Percentiles rank a stretch among this genome's conserved stretches.
Conservation (phyloP, 1,140 invertebrate species). For the Orchestia grillus region DNA sequence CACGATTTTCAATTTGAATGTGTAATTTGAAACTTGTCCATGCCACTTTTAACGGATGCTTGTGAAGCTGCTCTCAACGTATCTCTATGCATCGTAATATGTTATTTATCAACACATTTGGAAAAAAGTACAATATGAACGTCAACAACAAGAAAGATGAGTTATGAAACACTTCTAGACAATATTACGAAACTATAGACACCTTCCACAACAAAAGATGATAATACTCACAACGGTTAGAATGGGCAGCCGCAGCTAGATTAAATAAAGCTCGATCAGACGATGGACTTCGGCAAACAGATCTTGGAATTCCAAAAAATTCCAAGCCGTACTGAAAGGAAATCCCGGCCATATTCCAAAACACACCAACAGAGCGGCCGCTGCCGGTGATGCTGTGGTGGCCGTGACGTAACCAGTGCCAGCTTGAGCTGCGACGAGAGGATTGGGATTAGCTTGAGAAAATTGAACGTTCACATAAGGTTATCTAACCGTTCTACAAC, state of each 20-base stretch:
- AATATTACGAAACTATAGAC: neutral
- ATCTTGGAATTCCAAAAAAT: conserved; percentile 17
- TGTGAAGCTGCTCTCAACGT: too few relatives aligned
- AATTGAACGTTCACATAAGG: too few relatives aligned
- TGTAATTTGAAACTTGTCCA: too few relatives aligned
- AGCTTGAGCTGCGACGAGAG: neutral
- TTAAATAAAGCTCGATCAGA: conserved; percentile 13
- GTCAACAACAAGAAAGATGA: neutral
- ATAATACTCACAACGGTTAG: conserved; percentile 15
- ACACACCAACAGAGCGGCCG: neutral
- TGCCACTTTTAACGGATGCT: too few relatives aligned
- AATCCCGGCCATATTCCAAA: conserved; percentile 19
- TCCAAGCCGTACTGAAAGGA: conserved; percentile 18
- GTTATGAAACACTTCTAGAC: neutral
- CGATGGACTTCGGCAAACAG: neutral
- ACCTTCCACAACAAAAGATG: neutral
- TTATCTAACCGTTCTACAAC: too few relatives aligned
- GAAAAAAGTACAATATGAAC: too few relatives aligned
- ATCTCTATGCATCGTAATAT: too few relatives aligned
- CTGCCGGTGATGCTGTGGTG: conserved; percentile 16
- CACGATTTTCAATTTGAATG: too few relatives aligned
- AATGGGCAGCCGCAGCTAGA: neutral
- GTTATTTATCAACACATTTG: too few relatives aligned
- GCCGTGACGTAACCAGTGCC: conserved; percentile 19
- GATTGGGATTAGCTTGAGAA: neutral